Conservation (phyloP, 2,888 invertebrate species). For the Trilocha varians region DNA sequence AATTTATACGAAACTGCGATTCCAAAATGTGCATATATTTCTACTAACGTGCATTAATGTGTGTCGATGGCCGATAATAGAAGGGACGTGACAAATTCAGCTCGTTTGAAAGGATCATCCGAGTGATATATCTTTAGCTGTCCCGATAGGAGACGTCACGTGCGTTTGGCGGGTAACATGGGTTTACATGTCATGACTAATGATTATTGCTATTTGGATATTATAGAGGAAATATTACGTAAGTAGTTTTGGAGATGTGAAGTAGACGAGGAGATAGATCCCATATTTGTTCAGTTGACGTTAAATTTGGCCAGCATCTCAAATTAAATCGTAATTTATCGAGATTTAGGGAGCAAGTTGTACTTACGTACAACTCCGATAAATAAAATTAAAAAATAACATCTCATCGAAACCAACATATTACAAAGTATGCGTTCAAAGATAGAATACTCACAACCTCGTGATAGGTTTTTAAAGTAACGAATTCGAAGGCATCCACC, state of each 20-base stretch:
- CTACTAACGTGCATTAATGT: not conserved
- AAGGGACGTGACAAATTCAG: conserved; percentile 17
- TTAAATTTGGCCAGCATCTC: too few relatives aligned
- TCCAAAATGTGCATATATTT: not conserved
- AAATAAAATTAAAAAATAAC: too few relatives aligned
- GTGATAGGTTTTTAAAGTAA: too few relatives aligned
- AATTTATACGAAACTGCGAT: not conserved
- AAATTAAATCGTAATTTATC: too few relatives aligned
- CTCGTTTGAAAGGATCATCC: conserved; percentile 13
- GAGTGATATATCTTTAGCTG: conserved; percentile 15
- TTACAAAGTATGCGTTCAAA: too few relatives aligned
- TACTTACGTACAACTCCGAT: too few relatives aligned
- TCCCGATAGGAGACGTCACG: conserved; percentile 27
- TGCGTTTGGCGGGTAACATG: conserved; percentile 20
- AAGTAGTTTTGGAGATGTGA: not conserved
- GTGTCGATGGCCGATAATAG: not conserved
- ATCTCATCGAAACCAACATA: too few relatives aligned
- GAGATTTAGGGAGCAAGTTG: too few relatives aligned
- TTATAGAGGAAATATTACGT: not conserved
- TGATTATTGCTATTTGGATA: conserved; percentile 17
- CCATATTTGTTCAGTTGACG: too few relatives aligned
- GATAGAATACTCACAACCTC: too few relatives aligned
- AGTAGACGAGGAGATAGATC: not conserved
- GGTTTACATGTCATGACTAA: conserved; percentile 24
- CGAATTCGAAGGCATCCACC: too few relatives aligned